Evolutionary conservation across 2,113 vertebrate species (phyloP).

Genomic region (Cichladusa arquata): DNA sequence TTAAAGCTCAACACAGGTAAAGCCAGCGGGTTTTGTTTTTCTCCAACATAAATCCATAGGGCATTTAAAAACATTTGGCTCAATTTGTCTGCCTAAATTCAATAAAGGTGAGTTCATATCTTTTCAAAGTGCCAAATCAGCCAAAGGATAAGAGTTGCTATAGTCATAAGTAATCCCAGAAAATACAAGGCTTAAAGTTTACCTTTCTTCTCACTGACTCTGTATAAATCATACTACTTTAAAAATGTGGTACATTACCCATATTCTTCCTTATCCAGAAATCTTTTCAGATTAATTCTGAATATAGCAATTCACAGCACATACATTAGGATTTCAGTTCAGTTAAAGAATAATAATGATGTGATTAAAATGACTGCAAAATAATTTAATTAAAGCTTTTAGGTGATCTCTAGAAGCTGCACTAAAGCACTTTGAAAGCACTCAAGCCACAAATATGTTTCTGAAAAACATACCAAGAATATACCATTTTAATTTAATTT

Average conservation of each 20-base stretch:
- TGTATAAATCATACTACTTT: not conserved
- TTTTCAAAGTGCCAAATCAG: not conserved
- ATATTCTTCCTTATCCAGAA: not conserved
- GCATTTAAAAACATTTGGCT: not conserved
- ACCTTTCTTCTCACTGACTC: not conserved
- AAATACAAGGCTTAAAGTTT: not conserved
- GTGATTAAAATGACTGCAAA: slow-evolving; percentile 23
- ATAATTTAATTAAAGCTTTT: not conserved
- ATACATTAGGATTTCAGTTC: not conserved
- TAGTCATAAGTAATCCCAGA: not conserved
- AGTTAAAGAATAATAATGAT: slow-evolving; percentile 12
- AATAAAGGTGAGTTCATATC: not conserved
- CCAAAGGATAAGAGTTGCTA: not conserved
- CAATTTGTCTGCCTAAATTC: not conserved
- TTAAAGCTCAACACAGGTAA: not conserved
- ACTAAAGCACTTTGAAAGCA: not conserved
- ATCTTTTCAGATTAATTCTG: not conserved
- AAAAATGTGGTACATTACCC: not conserved
- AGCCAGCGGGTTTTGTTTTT: not conserved
- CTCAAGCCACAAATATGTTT: not conserved
- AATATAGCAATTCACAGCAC: not conserved
- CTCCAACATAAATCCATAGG: not conserved
- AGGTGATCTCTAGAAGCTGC: not conserved
- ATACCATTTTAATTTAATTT: not conserved
- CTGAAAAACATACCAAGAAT: not conserved